Percentiles rank a stretch among this genome's conserved stretches.
Evolutionary conservation across 2,888 invertebrate genomes (phyloP).

Genomic region (Apamea epomidion): DNA sequence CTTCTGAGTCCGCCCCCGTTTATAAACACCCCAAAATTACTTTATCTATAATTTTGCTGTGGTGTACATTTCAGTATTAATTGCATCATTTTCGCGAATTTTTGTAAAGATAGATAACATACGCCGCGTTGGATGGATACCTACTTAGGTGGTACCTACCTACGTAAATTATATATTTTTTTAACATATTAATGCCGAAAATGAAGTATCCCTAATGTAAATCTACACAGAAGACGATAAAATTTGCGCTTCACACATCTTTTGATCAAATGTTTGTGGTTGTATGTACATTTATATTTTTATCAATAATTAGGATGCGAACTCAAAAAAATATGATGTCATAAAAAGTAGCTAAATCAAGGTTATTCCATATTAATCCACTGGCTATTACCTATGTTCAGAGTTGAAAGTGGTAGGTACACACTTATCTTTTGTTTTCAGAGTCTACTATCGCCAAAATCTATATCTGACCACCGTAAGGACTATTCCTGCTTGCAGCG

Average conservation of each 20-base stretch:
- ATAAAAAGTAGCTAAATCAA: conserved; percentile 1
- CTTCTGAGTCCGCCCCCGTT: too few species aligned
- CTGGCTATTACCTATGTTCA: background rate
- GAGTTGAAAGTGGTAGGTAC: background rate
- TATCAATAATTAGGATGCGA: conserved; percentile 29
- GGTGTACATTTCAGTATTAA: background rate
- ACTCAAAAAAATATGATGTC: conserved; percentile 14
- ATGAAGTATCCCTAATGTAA: background rate
- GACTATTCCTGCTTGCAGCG: too few species aligned
- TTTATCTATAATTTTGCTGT: background rate
- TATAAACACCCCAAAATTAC: too few species aligned
- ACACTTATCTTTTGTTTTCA: background rate
- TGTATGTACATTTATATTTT: background rate
- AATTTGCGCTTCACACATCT: conserved; percentile 45
- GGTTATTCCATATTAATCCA: background rate
- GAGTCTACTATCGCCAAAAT: background rate
- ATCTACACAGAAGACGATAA: conserved; percentile 27
- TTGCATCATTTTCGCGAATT: background rate
- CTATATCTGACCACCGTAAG: too few species aligned
- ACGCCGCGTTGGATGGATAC: background rate
- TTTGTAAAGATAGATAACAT: too few species aligned
- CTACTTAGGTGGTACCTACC: background rate
- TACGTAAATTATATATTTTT: background rate
- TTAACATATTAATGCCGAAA: conserved; percentile 3
- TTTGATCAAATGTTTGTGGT: conserved; percentile 43